These are phyloP conservation scores for Pyrocephalus nanus DNA, from an alignment of 2,797 vertebrate species.

Conservation along the genomic window DNA sequence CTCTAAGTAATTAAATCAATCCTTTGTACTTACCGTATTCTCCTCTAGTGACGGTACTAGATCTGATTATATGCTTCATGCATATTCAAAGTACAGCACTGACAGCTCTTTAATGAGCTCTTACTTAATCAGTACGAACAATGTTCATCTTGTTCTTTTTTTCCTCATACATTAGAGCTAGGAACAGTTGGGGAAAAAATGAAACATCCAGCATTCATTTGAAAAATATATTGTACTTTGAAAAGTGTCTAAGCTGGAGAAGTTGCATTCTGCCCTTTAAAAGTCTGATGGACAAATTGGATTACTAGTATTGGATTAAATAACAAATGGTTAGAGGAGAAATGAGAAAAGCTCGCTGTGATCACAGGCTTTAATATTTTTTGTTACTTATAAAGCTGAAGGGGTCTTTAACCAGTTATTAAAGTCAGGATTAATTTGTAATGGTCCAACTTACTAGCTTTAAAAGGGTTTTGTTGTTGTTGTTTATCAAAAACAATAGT, in stretches of 20 bases:
- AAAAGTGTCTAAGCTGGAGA: slow-evolving; percentile 88
- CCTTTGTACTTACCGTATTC: slow-evolving; percentile 91
- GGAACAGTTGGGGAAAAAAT: slow-evolving; percentile 82
- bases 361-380: slow-evolving; percentile 94
- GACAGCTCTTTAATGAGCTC: slow-evolving; percentile 98
- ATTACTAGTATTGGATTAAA: slow-evolving; percentile 99
- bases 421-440: slow-evolving; percentile 98
- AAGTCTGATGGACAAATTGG: slow-evolving; percentile 98
- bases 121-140: slow-evolving; percentile 97
- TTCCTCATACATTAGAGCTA: slow-evolving; percentile 85
- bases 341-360: slow-evolving; percentile 91
- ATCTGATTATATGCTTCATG: slow-evolving; percentile 96
- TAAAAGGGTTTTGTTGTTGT: slow-evolving; percentile 76
- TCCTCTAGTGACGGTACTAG: slow-evolving; percentile 88
- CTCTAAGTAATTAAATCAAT: slow-evolving; percentile 99
- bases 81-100: slow-evolving; percentile 93
- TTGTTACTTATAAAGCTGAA: slow-evolving; percentile 87
- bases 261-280: slow-evolving; percentile 91
- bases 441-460: slow-evolving; percentile 89
- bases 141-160: slow-evolving; percentile 96
- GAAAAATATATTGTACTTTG: slow-evolving; percentile 91
- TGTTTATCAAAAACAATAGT: slow-evolving; percentile 72
- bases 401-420: slow-evolving; percentile 96
- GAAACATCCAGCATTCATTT: slow-evolving; percentile 86
- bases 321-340: slow-evolving; percentile 93